These are phyloP conservation scores for Spisula solida DNA, from an alignment of 2,888 invertebrate genomes.

Conservation along the genomic window DNA sequence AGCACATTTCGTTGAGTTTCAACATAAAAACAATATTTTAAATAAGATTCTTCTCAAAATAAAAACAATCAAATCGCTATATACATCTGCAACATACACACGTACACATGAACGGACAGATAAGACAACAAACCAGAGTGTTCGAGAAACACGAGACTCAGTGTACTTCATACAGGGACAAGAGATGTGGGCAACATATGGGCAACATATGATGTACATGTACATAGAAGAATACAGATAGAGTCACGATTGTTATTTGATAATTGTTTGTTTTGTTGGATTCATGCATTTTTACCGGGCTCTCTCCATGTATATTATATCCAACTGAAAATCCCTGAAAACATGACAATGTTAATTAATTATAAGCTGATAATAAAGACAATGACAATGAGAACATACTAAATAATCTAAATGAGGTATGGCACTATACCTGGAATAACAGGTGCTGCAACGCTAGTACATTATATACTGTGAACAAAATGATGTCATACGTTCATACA, in stretches of 20 bases:
- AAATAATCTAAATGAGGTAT: too few relatives aligned
- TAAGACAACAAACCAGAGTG: background rate
- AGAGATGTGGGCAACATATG: background rate
- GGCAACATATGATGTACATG: background rate
- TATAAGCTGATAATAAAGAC: background rate
- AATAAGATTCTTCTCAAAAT: background rate
- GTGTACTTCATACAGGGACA: background rate
- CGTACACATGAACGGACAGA: background rate
- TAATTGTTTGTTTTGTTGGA: background rate
- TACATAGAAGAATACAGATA: background rate
- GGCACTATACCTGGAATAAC: too few relatives aligned
- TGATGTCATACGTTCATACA: too few relatives aligned
- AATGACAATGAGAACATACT: too few relatives aligned
- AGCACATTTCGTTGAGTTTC: too few relatives aligned
- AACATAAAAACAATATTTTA: too few relatives aligned
- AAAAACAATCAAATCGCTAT: background rate
- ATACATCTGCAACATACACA: background rate
- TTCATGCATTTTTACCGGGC: background rate
- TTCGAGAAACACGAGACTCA: background rate
- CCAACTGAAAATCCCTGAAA: constrained; percentile 46
- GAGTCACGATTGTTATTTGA: background rate
- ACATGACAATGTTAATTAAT: background rate
- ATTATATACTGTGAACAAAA: too few relatives aligned
- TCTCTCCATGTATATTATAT: constrained; percentile 25
- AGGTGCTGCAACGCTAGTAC: too few relatives aligned